These are phyloP conservation scores for Psophia crepitans DNA, from an alignment of 2,113 vertebrate genomes.

Conservation along the genomic window DNA sequence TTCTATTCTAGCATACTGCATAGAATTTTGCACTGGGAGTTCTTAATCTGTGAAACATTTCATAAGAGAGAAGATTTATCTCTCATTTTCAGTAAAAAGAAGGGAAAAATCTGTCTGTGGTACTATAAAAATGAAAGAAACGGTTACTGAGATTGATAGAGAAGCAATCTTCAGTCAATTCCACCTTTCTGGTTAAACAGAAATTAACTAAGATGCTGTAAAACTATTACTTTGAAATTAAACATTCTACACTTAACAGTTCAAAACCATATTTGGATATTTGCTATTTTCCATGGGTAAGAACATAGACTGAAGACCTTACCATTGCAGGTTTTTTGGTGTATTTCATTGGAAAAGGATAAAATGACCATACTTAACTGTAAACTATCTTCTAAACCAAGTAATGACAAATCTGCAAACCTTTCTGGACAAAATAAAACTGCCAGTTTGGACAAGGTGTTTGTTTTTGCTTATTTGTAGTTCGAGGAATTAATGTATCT, in stretches of 20 bases:
- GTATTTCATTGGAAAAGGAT: neutral
- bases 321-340: neutral
- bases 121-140: neutral
- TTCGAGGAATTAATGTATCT: neutral
- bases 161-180: neutral
- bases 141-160: neutral
- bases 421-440: slow-evolving; percentile 1
- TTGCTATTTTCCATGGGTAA: neutral
- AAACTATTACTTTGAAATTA: neutral
- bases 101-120: neutral
- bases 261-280: neutral
- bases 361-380: neutral
- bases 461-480: neutral
- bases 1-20: neutral
- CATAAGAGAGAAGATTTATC: neutral
- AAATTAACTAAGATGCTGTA: neutral
- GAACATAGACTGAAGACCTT: neutral
- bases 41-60: neutral
- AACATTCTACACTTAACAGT: neutral
- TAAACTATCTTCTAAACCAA: neutral
- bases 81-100: neutral
- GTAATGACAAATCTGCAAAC: neutral
- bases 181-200: neutral
- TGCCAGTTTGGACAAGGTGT: neutral
- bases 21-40: neutral